phyloP scores from a whole-genome alignment of 2,113 vertebrate genomes.

The Myiozetetes cayanensis region DNA sequence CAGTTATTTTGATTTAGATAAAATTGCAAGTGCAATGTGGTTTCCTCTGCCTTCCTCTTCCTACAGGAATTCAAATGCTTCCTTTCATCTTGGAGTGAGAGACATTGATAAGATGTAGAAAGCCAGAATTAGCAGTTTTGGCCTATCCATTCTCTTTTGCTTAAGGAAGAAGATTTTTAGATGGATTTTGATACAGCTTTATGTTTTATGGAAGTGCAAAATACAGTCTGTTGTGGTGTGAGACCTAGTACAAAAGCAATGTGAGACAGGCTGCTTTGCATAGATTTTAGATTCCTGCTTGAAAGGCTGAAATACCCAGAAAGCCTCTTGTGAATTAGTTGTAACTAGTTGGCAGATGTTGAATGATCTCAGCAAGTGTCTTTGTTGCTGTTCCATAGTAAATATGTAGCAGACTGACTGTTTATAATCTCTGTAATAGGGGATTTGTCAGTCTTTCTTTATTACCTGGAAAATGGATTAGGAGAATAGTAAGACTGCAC shows the following conservation, averaged over 20 bases:
- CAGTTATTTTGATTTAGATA: background rate
- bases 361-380: conserved; percentile 56
- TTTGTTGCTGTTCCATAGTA: conserved; percentile 52
- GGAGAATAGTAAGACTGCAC: background rate
- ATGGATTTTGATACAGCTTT: background rate
- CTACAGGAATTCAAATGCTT: background rate
- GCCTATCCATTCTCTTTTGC: background rate
- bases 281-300: conserved; percentile 43
- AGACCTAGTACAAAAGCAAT: conserved; percentile 1
- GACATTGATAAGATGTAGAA: background rate
- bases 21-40: background rate
- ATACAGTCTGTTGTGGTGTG: conserved; percentile 12
- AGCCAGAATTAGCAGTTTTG: background rate
- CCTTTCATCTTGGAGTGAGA: background rate
- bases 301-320: conserved; percentile 18
- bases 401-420: conserved; percentile 43
- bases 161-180: background rate
- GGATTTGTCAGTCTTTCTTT: conserved; percentile 46
- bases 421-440: conserved; percentile 43
- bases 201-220: background rate
- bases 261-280: background rate
- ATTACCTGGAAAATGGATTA: conserved; percentile 51
- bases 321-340: conserved; percentile 48
- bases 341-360: conserved; percentile 48
- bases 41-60: background rate